Conservation (phyloP, 2,888 invertebrate genomes). For the Parnassius apollo region DNA sequence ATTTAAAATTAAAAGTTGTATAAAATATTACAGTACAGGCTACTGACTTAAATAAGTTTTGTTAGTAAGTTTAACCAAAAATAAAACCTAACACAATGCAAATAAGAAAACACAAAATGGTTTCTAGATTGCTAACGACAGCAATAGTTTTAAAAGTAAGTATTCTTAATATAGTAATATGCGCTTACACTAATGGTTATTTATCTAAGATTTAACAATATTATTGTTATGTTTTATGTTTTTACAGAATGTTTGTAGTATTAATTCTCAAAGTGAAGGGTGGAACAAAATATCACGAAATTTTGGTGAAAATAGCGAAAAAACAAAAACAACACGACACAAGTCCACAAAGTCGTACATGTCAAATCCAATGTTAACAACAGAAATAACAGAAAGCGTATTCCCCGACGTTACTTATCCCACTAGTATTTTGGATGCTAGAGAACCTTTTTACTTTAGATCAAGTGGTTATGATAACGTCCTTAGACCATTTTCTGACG, state of each 20-base stretch:
- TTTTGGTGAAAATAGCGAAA: neutral
- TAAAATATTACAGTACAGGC: neutral
- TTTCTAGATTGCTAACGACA: constrained; percentile 5
- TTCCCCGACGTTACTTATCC: constrained; percentile 41
- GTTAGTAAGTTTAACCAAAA: neutral
- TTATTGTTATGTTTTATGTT: neutral
- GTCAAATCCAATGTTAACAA: constrained; percentile 5
- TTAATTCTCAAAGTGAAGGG: neutral
- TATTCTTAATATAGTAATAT: neutral
- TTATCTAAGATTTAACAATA: no score
- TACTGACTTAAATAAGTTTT: neutral
- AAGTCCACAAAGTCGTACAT: constrained; percentile 15
- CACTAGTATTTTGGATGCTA: constrained; percentile 45
- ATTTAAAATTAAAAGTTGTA: constrained; percentile 2
- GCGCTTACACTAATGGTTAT: no score
- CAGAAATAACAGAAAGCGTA: constrained; percentile 12
- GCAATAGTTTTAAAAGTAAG: constrained; percentile 19
- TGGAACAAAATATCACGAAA: neutral
- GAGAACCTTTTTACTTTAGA: constrained; percentile 52
- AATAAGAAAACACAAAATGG: constrained; percentile 5
- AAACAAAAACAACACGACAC: constrained; percentile 1
- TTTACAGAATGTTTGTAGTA: constrained; percentile 12
- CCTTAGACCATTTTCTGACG: constrained; percentile 49
- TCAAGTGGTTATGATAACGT: constrained; percentile 35
- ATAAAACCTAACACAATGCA: neutral